Evolutionary conservation across 2,888 invertebrate species (phyloP).

Genomic region (Latrodectus elegans): DNA sequence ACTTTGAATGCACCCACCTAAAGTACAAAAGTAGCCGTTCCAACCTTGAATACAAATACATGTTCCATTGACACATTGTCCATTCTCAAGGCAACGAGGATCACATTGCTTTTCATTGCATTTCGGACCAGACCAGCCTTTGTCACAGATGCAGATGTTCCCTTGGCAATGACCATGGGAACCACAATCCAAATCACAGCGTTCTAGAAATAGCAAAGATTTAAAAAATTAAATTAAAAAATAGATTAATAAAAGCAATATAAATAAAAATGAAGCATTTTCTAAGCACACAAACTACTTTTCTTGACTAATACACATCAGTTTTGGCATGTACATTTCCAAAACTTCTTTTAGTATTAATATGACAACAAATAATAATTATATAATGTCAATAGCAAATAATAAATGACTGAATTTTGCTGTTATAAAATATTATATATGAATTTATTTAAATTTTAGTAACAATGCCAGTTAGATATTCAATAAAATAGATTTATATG

Average conservation of each 20-base stretch:
- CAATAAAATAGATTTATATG: no score
- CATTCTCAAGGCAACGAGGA: conserved; percentile 92
- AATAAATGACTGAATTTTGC: no score
- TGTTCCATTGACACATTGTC: conserved; percentile 97
- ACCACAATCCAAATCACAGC: conserved; percentile 94
- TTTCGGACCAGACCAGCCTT: conserved; percentile 93
- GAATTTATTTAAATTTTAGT: no score
- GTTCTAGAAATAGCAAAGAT: conserved; percentile 79
- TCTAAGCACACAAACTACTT: background rate
- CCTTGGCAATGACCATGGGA: conserved; percentile 94
- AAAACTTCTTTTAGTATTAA: background rate
- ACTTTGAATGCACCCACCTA: conserved; percentile 84
- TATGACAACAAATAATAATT: background rate
- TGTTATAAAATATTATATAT: no score
- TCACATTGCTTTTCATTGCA: conserved; percentile 96
- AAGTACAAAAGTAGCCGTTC: conserved; percentile 97
- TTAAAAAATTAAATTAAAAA: background rate
- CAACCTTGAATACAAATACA: conserved; percentile 98
- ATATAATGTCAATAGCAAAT: background rate
- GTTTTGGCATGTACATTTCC: no score
- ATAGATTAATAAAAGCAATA: background rate
- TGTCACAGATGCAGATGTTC: conserved; percentile 86
- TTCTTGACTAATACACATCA: no score
- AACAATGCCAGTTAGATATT: no score
- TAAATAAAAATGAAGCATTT: background rate